Evolutionary conservation across 2,888 invertebrate species (phyloP).

Genomic region (Noctuana brunneofusca): DNA sequence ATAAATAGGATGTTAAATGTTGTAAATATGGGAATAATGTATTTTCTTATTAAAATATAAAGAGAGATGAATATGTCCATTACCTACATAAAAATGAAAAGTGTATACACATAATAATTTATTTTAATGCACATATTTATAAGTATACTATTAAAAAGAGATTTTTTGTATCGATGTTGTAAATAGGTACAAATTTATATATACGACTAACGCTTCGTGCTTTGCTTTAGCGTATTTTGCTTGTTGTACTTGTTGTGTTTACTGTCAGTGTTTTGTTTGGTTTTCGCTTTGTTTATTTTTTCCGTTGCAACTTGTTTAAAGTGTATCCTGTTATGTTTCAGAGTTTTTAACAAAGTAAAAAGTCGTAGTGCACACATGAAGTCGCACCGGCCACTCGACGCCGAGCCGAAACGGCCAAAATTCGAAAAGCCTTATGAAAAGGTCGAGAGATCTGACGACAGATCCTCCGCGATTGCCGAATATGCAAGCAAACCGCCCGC

Average conservation of each 20-base stretch:
- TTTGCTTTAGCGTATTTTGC: constrained; percentile 52
- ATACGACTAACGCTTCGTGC: constrained; percentile 63
- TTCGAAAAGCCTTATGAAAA: constrained; percentile 83
- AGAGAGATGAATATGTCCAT: constrained; percentile 63
- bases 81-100: constrained; percentile 52
- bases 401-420: constrained; percentile 88
- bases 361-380: constrained; percentile 99
- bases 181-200: constrained; percentile 49
- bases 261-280: constrained; percentile 38
- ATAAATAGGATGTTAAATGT: constrained; percentile 48
- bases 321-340: constrained; percentile 84
- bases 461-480: constrained; percentile 70
- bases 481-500: constrained; percentile 68
- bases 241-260: constrained; percentile 49
- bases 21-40: constrained; percentile 67
- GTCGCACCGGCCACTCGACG: constrained; percentile 96
- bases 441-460: constrained; percentile 79
- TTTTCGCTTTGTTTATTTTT: constrained; percentile 47
- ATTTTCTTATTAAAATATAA: constrained; percentile 58
- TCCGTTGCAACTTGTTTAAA: constrained; percentile 72
- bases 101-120: constrained; percentile 54
- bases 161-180: constrained; percentile 66
- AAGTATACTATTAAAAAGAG: constrained; percentile 54
- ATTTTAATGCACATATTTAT: constrained; percentile 58
- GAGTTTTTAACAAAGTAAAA: constrained; percentile 98